Evolutionary conservation across 2,888 invertebrate species (phyloP).

Genomic region (Hedychridium roseum): DNA sequence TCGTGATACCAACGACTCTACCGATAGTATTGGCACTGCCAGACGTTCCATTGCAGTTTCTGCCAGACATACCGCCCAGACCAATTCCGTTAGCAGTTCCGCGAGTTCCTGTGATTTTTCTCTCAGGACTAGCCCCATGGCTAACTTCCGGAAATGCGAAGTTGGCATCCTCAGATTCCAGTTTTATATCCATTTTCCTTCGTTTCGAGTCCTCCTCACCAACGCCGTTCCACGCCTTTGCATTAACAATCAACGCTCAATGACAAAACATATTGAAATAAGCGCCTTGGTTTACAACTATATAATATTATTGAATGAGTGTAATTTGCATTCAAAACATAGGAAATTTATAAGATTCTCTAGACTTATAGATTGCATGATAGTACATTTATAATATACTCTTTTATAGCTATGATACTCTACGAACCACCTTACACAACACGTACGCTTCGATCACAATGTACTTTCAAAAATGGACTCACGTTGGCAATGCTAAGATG

Average conservation of each 20-base stretch:
- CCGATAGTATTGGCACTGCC: slow-evolving; percentile 62
- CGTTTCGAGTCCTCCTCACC: slow-evolving; percentile 68
- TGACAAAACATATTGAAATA: background rate
- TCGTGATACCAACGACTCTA: slow-evolving; percentile 66
- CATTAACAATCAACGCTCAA: background rate
- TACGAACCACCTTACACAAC: background rate
- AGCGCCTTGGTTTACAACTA: too few species aligned
- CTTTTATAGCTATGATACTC: too few species aligned
- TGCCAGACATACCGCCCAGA: slow-evolving; percentile 36
- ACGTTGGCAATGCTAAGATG: slow-evolving; percentile 52
- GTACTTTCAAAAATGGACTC: too few species aligned
- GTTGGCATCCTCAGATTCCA: slow-evolving; percentile 77
- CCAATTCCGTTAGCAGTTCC: slow-evolving; percentile 36
- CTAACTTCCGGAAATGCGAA: slow-evolving; percentile 71
- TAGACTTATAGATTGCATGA: too few species aligned
- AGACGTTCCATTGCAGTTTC: slow-evolving; percentile 62
- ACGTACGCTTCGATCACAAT: background rate
- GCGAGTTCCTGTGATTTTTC: slow-evolving; percentile 34
- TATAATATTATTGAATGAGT: too few species aligned
- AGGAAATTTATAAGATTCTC: too few species aligned
- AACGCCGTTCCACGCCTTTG: slow-evolving; percentile 56
- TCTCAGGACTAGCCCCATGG: slow-evolving; percentile 43
- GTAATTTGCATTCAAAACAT: too few species aligned
- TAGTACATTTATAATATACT: too few species aligned
- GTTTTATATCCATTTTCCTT: slow-evolving; percentile 73